Percentiles rank a stretch among this genome's conserved stretches.
Conservation (phyloP, 2,113 vertebrate genomes). For the Brachyistius frenatus region DNA sequence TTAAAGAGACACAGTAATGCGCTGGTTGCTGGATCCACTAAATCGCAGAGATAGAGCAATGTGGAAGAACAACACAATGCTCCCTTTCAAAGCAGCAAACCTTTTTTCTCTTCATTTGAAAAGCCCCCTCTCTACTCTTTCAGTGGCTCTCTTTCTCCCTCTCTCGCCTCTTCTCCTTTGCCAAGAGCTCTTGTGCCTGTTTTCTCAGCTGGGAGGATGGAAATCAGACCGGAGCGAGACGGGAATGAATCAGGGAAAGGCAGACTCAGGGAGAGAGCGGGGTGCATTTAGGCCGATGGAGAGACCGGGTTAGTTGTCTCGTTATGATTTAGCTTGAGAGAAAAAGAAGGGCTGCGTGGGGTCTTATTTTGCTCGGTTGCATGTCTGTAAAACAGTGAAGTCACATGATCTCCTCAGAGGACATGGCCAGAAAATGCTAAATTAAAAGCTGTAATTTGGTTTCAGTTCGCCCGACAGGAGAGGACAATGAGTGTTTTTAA, state of each 20-base stretch:
- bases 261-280: conserved; percentile 6
- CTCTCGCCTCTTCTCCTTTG: conserved; percentile 63
- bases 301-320: conserved; percentile 14
- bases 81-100: conserved; percentile 75
- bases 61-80: conserved; percentile 76
- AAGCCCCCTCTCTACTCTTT: conserved; percentile 64
- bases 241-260: conserved; percentile 48
- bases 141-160: conserved; percentile 32
- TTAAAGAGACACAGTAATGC: conserved; percentile 77
- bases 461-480: conserved; percentile 4
- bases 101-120: conserved; percentile 70
- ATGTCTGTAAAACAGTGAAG: not conserved
- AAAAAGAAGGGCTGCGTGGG: not conserved
- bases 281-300: conserved; percentile 10
- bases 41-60: conserved; percentile 69
- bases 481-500: conserved; percentile 31
- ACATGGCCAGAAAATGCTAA: not conserved
- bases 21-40: conserved; percentile 68
- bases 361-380: not conserved
- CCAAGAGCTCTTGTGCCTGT: conserved; percentile 72
- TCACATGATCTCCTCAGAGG: not conserved
- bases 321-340: conserved; percentile 13
- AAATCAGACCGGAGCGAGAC: conserved; percentile 69
- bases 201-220: conserved; percentile 83
- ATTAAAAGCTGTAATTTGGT: not conserved